phyloP scores from a whole-genome alignment of 2,888 invertebrate species.

The Eupithecia vulgata region DNA sequence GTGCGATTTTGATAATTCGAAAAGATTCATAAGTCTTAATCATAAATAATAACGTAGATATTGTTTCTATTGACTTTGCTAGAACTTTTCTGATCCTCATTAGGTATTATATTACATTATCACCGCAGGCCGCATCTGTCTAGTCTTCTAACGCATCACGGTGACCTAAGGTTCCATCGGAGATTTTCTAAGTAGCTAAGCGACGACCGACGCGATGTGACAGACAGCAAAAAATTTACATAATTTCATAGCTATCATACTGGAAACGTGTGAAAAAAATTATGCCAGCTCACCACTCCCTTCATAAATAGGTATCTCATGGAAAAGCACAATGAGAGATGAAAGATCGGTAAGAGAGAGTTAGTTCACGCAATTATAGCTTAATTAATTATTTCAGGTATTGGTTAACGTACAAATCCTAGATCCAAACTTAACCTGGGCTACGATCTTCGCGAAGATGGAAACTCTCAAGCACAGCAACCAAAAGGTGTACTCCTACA shows the following conservation, averaged over 20 bases:
- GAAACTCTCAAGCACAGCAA: conserved; percentile 59
- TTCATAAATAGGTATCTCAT: too few species aligned
- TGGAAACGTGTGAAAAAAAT: background rate
- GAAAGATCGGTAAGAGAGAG: background rate
- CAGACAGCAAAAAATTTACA: too few species aligned
- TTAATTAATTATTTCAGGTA: conserved; percentile 53
- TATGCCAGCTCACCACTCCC: background rate
- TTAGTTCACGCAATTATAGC: background rate
- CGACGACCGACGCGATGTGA: background rate
- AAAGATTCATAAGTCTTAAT: too few species aligned
- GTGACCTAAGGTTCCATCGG: background rate
- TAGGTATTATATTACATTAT: too few species aligned
- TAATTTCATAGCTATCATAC: background rate
- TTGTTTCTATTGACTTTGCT: too few species aligned
- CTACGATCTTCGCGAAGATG: conserved; percentile 64
- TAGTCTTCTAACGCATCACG: too few species aligned
- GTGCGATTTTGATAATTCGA: too few species aligned
- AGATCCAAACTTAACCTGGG: conserved; percentile 61
- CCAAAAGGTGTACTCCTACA: conserved; percentile 66
- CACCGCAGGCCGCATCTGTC: background rate
- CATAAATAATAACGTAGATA: too few species aligned
- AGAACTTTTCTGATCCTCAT: too few species aligned
- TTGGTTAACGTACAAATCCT: conserved; percentile 71
- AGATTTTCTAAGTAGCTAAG: background rate
- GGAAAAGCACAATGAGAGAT: background rate